Conservation (phyloP, 1,140 invertebrate species). For the Asobara japonica region DNA sequence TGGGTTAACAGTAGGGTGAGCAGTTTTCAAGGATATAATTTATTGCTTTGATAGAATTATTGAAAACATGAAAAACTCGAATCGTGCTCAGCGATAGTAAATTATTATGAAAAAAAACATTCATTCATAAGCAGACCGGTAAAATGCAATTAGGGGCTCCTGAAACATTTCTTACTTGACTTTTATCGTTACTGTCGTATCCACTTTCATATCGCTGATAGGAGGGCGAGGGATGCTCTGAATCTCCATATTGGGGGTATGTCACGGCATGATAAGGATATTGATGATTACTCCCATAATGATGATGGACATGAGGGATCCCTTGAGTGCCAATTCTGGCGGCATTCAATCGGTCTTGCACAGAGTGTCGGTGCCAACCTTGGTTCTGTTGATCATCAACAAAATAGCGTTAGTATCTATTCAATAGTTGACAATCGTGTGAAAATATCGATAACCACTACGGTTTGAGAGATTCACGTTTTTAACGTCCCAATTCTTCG, state of each 20-base stretch:
- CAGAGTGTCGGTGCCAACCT: conserved; percentile 17
- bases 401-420: not conserved
- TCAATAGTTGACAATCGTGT: no score
- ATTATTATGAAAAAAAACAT: no score
- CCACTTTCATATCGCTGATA: conserved; percentile 43
- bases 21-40: no score
- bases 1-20: no score
- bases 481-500: no score
- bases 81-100: no score
- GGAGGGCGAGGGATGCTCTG: conserved; percentile 38
- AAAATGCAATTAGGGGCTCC: no score
- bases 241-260: conserved; percentile 43
- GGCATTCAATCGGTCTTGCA: conserved; percentile 22
- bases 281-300: conserved; percentile 36
- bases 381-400: conserved; percentile 12
- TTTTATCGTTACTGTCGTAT: conserved; percentile 45
- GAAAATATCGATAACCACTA: no score
- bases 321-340: conserved; percentile 28
- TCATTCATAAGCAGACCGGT: no score
- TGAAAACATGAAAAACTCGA: no score
- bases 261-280: conserved; percentile 38
- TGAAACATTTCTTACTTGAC: conserved; percentile 35
- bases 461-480: no score
- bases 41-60: no score
- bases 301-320: conserved; percentile 31